A percentile compares a stretch with the other conserved stretches of the same genome.
phyloP scores from a whole-genome alignment of 2,797 vertebrate species.

The Cephalopachus bancanus region DNA sequence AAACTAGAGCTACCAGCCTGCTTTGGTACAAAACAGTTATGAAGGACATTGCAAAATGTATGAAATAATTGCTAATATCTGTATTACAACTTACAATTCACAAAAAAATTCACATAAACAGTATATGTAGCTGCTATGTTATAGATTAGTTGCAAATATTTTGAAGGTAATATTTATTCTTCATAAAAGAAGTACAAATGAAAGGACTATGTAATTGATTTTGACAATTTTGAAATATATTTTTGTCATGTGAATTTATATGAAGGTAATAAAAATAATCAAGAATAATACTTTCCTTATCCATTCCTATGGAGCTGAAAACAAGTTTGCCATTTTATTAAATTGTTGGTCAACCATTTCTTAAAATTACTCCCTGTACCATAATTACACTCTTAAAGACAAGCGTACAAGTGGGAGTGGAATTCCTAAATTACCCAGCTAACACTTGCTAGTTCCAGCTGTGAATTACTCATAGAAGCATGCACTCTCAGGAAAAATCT shows the following conservation, averaged over 20 bases:
- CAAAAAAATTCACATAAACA: neutral
- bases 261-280: conserved; percentile 55
- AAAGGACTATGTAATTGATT: conserved; percentile 17
- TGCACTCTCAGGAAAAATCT: neutral
- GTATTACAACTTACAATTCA: neutral
- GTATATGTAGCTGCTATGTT: neutral
- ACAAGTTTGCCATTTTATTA: neutral
- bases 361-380: neutral
- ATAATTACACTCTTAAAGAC: neutral
- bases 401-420: neutral
- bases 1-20: neutral
- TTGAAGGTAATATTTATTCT: neutral
- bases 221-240: conserved; percentile 5
- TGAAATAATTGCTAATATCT: neutral
- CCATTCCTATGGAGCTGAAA: neutral
- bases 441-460: neutral
- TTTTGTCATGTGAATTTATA: conserved; percentile 48
- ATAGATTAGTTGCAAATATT: neutral
- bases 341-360: neutral
- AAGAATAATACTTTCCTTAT: conserved; percentile 26
- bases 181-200: neutral
- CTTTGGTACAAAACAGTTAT: neutral
- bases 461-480: neutral
- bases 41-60: neutral
- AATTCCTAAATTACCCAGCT: neutral